phyloP scores from a whole-genome alignment of 92 coral and sea anemone genomes.

The Virgularia gustaviana region DNA sequence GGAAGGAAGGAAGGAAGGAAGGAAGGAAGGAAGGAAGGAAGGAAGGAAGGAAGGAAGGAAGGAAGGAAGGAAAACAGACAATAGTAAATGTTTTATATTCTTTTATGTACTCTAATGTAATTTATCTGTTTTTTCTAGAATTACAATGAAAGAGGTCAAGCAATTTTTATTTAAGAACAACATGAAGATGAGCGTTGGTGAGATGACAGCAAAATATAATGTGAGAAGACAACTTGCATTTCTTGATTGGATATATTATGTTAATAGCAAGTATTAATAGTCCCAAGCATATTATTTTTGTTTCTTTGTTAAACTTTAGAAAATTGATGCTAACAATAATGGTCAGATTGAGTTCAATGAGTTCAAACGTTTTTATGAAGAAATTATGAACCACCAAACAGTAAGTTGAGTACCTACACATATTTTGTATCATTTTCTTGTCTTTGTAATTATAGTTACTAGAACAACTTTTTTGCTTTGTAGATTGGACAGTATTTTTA shows the following conservation, averaged over 20 bases:
- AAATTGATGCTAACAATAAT: constrained; percentile 65
- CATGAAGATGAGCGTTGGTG: constrained; percentile 65
- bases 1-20: too few species aligned
- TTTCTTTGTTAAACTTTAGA: constrained; percentile 44
- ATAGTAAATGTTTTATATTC: too few species aligned
- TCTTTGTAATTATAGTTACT: not conserved
- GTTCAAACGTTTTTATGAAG: constrained; percentile 79
- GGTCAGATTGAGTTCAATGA: constrained; percentile 86
- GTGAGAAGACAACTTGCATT: constrained; percentile 31
- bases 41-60: too few species aligned
- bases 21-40: too few species aligned
- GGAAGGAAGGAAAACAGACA: too few species aligned
- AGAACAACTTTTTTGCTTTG: not conserved
- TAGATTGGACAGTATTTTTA: constrained; percentile 30
- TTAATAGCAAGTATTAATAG: too few species aligned
- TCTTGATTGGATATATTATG: too few species aligned
- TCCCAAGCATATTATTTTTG: too few species aligned
- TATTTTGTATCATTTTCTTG: not conserved
- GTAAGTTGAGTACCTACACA: constrained; percentile 39
- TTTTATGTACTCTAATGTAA: not conserved
- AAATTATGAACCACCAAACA: constrained; percentile 76
- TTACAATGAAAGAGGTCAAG: constrained; percentile 89
- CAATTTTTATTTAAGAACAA: constrained; percentile 80
- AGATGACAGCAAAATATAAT: constrained; percentile 64
- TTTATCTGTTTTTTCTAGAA: constrained; percentile 33